These are phyloP conservation scores for Monomorium pharaonis DNA, from an alignment of 1,140 invertebrate species.

Conservation along the genomic window DNA sequence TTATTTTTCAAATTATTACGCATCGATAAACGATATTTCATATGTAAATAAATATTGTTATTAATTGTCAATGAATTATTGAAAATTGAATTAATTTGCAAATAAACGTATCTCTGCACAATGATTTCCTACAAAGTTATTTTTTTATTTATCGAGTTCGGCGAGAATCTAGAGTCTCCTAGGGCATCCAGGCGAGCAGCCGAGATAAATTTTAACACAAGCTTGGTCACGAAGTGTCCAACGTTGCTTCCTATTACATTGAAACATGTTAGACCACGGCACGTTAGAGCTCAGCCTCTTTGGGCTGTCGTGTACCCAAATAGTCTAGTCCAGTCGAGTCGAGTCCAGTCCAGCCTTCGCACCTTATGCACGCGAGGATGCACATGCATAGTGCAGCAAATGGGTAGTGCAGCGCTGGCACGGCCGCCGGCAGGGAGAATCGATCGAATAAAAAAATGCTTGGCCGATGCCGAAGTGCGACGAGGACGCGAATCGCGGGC, in stretches of 20 bases:
- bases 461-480: conserved; percentile 76
- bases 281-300: conserved; percentile 71
- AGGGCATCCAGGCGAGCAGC: conserved; percentile 7
- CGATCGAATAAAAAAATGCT: conserved; percentile 77
- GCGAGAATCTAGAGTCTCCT: conserved; percentile 12
- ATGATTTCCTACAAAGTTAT: background rate
- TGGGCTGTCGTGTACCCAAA: conserved; percentile 66
- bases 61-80: too few species aligned
- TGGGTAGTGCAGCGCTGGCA: conserved; percentile 55
- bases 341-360: conserved; percentile 67
- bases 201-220: conserved; percentile 46
- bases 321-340: conserved; percentile 65
- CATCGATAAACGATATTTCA: background rate
- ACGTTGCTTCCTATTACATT: conserved; percentile 44
- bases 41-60: background rate
- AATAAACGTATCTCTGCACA: background rate
- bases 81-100: too few species aligned
- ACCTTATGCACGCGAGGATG: conserved; percentile 72
- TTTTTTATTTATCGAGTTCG: conserved; percentile 12
- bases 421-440: conserved; percentile 65
- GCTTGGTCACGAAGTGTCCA: conserved; percentile 32
- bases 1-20: background rate
- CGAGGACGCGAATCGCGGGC: conserved; percentile 77
- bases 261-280: conserved; percentile 63
- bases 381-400: conserved; percentile 73